Conservation (phyloP, 2,113 vertebrate genomes). For the Ictalurus furcatus region DNA sequence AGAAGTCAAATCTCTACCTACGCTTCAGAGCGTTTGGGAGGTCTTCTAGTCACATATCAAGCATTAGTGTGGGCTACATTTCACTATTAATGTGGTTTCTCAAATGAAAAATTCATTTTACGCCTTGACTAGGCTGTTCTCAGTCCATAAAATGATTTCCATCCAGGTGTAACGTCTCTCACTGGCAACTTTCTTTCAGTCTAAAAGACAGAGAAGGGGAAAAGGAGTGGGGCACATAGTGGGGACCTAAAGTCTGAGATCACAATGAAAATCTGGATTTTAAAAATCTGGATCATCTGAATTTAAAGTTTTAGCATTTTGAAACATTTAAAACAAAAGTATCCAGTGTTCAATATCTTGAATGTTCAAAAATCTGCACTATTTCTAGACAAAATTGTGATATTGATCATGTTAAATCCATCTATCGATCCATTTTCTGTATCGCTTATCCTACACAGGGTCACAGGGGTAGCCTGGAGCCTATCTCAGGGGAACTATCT, state of each 20-base stretch:
- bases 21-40: not conserved
- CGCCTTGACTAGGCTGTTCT: not conserved
- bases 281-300: not conserved
- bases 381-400: not conserved
- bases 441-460: too few species aligned
- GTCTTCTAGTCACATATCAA: constrained; percentile 9
- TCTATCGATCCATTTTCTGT: too few species aligned
- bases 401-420: not conserved
- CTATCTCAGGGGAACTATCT: too few species aligned
- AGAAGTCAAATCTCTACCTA: not conserved
- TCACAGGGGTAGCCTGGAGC: too few species aligned
- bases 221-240: not conserved
- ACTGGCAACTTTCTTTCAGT: not conserved
- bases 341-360: too few species aligned
- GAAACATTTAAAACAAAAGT: not conserved
- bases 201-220: not conserved
- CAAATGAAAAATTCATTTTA: constrained; percentile 3
- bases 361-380: not conserved
- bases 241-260: not conserved
- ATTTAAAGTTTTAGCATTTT: not conserved
- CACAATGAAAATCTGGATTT: not conserved
- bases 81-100: not conserved
- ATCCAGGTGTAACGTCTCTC: not conserved
- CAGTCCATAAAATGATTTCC: not conserved
- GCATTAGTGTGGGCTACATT: not conserved